phyloP scores from a whole-genome alignment of 2,888 invertebrate genomes.

The Aporophyla nigra region DNA sequence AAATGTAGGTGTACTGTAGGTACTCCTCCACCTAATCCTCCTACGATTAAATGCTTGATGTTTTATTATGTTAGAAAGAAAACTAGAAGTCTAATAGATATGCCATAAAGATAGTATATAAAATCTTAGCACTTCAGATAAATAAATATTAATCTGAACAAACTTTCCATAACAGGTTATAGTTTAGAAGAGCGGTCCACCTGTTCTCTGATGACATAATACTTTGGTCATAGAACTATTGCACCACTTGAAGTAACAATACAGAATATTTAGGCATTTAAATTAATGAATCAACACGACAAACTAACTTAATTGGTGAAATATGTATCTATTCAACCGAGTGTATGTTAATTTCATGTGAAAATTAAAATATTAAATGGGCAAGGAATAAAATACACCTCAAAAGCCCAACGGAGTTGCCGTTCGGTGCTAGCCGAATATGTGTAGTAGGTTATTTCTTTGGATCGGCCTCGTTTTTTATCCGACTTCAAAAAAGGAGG shows the following conservation, averaged over 20 bases:
- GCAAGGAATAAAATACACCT: not conserved
- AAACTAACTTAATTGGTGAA: too few relatives aligned
- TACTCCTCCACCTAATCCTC: not conserved
- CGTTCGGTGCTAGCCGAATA: too few relatives aligned
- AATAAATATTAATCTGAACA: not conserved
- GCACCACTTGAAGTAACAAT: constrained; percentile 23
- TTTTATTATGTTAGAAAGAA: not conserved
- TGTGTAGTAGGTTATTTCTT: too few relatives aligned
- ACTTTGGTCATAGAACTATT: constrained; percentile 21
- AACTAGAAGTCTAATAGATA: constrained; percentile 4
- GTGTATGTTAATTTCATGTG: too few relatives aligned
- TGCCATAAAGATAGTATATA: constrained; percentile 12
- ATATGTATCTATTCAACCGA: too few relatives aligned
- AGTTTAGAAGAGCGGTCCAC: constrained; percentile 15
- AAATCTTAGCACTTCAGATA: constrained; percentile 15
- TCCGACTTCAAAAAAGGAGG: too few relatives aligned
- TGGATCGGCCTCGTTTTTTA: too few relatives aligned
- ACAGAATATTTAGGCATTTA: not conserved
- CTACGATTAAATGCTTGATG: not conserved
- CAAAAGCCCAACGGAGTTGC: not conserved
- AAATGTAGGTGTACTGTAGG: not conserved
- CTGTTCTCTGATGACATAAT: constrained; percentile 44
- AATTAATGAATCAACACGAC: not conserved
- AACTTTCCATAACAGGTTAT: constrained; percentile 51
- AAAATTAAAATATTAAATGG: not conserved